A percentile compares a stretch with the other conserved stretches of the same genome.
Evolutionary conservation across 2,888 invertebrate species (phyloP).

Genomic region (Lasioglossum calceatum): DNA sequence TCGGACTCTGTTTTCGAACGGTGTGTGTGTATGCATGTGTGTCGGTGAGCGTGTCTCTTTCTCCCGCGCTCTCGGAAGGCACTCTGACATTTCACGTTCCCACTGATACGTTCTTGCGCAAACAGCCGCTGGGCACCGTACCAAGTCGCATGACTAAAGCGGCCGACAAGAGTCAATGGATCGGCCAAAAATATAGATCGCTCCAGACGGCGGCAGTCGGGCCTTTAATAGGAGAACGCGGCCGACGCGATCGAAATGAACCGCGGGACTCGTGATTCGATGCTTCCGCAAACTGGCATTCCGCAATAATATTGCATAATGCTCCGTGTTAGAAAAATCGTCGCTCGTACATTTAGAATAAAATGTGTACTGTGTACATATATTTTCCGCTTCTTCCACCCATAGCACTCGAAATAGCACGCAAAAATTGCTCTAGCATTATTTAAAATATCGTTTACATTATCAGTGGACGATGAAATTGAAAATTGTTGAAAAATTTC

Average conservation of each 20-base stretch:
- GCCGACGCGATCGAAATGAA: neutral
- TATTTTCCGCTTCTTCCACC: no score
- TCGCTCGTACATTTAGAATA: neutral
- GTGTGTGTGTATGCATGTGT: neutral
- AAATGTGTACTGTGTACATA: no score
- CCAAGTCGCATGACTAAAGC: slow-evolving; percentile 67
- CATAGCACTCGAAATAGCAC: no score
- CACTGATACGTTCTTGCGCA: slow-evolving; percentile 63
- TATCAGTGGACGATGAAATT: no score
- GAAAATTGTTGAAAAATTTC: no score
- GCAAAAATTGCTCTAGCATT: no score
- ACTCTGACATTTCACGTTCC: slow-evolving; percentile 66
- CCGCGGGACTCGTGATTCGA: neutral
- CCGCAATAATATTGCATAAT: neutral
- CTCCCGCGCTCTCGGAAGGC: slow-evolving; percentile 30
- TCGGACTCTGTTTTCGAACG: neutral
- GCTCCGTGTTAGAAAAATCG: neutral
- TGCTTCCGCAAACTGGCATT: neutral
- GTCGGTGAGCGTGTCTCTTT: slow-evolving; percentile 14
- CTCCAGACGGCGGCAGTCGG: slow-evolving; percentile 26
- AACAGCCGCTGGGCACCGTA: slow-evolving; percentile 65
- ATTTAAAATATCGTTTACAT: no score
- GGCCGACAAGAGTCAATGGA: slow-evolving; percentile 60
- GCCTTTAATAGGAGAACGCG: slow-evolving; percentile 39
- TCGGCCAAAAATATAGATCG: slow-evolving; percentile 62